These are phyloP conservation scores for Leptopilina clavipes DNA, from an alignment of 1,140 invertebrate genomes.

Conservation along the genomic window DNA sequence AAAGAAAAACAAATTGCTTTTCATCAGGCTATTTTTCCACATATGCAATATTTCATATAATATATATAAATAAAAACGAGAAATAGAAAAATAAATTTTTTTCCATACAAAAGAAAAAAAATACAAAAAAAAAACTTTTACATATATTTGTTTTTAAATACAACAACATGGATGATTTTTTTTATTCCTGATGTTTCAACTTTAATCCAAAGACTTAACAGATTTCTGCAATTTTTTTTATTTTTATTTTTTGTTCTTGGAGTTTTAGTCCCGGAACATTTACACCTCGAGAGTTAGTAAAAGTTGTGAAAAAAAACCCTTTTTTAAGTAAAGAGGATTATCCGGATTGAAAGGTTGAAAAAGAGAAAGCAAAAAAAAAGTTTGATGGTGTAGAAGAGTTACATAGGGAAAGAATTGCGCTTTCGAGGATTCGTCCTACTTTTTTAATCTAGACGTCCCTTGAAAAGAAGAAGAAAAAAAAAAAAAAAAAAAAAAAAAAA, in stretches of 20 bases:
- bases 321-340: constrained; percentile 25
- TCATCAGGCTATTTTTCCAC: background rate
- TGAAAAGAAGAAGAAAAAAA: background rate
- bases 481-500: background rate
- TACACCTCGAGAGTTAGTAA: background rate
- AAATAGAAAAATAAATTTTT: no score
- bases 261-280: background rate
- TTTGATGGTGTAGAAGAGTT: background rate
- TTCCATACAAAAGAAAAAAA: no score
- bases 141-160: no score
- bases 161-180: no score
- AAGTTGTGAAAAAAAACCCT: constrained; percentile 9
- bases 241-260: background rate
- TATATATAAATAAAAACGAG: no score
- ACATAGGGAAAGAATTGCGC: constrained; percentile 8
- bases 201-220: background rate
- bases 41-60: no score
- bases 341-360: background rate
- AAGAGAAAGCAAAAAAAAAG: background rate
- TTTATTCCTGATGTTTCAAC: background rate
- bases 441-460: constrained; percentile 19
- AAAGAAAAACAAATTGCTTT: background rate
- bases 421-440: constrained; percentile 22
- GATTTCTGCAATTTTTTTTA: background rate
- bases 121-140: no score